These are phyloP conservation scores for Rhopalosiphum padi DNA, from an alignment of 1,140 invertebrate species.

Conservation along the genomic window DNA sequence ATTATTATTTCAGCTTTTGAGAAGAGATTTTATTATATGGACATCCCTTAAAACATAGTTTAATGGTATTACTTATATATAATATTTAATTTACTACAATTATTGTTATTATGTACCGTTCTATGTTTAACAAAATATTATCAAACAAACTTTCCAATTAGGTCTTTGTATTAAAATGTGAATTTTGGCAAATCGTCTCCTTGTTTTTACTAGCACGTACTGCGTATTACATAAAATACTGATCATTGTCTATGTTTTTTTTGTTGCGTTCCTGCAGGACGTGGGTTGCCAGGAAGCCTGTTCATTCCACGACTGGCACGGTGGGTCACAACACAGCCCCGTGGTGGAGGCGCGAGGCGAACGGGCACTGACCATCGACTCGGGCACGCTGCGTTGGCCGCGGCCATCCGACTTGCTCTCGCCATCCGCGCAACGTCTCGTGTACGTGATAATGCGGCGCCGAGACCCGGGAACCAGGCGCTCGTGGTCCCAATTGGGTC, in stretches of 20 bases:
- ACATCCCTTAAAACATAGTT: too few species aligned
- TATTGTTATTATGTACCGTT: neutral
- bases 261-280: slow-evolving; percentile 67
- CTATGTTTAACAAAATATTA: neutral
- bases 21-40: too few species aligned
- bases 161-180: neutral
- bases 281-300: slow-evolving; percentile 74
- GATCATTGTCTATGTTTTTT: neutral
- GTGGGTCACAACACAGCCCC: slow-evolving; percentile 68
- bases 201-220: neutral
- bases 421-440: slow-evolving; percentile 65
- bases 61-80: too few species aligned
- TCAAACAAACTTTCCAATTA: neutral
- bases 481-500: slow-evolving; percentile 73
- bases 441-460: slow-evolving; percentile 74
- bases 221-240: neutral
- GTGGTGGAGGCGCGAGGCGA: slow-evolving; percentile 74
- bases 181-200: neutral
- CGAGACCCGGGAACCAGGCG: slow-evolving; percentile 66
- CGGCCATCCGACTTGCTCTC: slow-evolving; percentile 66
- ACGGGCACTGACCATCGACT: slow-evolving; percentile 69
- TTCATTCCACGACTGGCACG: slow-evolving; percentile 71
- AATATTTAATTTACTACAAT: too few species aligned
- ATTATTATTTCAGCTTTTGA: too few species aligned
- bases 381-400: slow-evolving; percentile 70